Conservation (phyloP, 2,888 invertebrate genomes). For the Vesta saturnalis region DNA sequence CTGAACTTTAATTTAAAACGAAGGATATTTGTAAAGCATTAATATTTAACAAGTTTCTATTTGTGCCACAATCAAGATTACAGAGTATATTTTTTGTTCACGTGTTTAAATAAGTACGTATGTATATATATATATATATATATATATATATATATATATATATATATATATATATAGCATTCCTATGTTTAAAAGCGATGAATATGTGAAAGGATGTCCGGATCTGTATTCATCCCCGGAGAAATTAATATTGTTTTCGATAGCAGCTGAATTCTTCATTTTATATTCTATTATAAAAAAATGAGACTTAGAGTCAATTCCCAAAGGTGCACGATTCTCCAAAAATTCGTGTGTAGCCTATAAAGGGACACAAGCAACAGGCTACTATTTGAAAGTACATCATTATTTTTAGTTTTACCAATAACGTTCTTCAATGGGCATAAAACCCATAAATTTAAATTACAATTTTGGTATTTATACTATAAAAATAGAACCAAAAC, state of each 20-base stretch:
- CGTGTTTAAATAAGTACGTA: too few species aligned
- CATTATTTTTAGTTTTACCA: too few species aligned
- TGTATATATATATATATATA: too few species aligned
- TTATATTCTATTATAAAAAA: constrained; percentile 10
- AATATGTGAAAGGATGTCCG: neutral
- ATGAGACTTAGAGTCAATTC: neutral
- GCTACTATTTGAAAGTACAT: too few species aligned
- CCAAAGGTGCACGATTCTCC: neutral
- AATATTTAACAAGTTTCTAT: neutral
- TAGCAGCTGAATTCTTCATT: neutral
- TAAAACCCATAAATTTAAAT: too few species aligned
- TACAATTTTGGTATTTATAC: too few species aligned
- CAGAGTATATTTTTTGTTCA: too few species aligned
- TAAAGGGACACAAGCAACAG: too few species aligned
- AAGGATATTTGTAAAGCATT: neutral
- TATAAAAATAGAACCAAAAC: too few species aligned
- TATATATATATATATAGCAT: neutral
- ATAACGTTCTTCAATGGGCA: too few species aligned
- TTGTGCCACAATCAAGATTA: neutral
- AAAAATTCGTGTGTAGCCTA: too few species aligned
- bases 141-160: too few species aligned
- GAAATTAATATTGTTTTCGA: constrained; percentile 10
- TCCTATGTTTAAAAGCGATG: neutral
- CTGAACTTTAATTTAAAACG: constrained; percentile 3
- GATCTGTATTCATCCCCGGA: constrained; percentile 6